Conservation (phyloP, 2,888 invertebrate genomes). For the Ferrisia virgata region DNA sequence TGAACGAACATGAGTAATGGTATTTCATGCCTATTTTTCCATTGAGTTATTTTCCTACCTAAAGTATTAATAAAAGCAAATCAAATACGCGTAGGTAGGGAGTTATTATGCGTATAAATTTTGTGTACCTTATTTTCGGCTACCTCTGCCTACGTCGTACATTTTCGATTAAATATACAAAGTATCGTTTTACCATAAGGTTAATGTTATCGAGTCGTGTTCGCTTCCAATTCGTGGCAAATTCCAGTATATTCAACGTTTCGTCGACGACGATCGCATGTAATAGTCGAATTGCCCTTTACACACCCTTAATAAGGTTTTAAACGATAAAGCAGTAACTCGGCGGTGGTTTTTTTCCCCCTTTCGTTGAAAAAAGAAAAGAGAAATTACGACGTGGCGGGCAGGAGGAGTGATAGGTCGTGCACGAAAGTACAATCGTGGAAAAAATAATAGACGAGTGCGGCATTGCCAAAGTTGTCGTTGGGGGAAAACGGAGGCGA, state of each 20-base stretch:
- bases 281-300: neutral
- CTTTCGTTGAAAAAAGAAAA: neutral
- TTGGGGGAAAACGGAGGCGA: neutral
- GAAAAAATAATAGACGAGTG: neutral
- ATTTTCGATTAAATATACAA: neutral
- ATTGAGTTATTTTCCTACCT: no score
- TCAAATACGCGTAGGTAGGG: no score
- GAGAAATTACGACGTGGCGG: no score
- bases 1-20: no score
- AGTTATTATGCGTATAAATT: neutral
- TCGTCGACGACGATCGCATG: slow-evolving; percentile 5
- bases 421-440: neutral
- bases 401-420: neutral
- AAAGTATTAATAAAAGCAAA: no score
- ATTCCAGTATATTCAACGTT: neutral
- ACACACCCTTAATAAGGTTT: neutral
- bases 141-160: no score
- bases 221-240: neutral
- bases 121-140: neutral
- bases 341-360: neutral
- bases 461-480: neutral
- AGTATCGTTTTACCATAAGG: neutral
- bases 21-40: no score
- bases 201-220: neutral
- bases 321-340: neutral